Evolutionary conservation across 64 coral and sea anemone species (phyloP).

Genomic region (Orbicella faveolata): DNA sequence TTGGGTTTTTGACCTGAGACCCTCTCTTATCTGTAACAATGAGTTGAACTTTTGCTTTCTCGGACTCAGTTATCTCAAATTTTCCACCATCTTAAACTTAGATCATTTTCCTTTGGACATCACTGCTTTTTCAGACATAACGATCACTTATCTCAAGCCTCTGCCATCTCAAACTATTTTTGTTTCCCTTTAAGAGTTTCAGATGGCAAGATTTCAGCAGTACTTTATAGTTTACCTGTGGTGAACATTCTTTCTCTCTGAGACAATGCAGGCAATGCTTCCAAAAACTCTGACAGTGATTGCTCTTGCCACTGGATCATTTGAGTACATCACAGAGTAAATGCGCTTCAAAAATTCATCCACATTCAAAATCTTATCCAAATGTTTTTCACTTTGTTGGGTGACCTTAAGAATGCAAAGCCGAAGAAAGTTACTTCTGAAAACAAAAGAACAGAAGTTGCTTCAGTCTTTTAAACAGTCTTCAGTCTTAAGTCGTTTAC

Average conservation of each 20-base stretch:
- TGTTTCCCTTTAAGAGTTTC: too few relatives aligned
- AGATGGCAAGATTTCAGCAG: background rate
- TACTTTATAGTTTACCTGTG: constrained; percentile 62
- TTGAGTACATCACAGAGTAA: constrained; percentile 95
- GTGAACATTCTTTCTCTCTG: constrained; percentile 96
- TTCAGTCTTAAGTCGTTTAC: too few relatives aligned
- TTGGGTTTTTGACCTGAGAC: too few relatives aligned
- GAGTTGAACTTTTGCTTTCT: too few relatives aligned
- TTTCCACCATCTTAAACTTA: too few relatives aligned
- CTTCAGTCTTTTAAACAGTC: too few relatives aligned
- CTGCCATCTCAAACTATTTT: too few relatives aligned
- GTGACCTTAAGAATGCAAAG: constrained; percentile 95
- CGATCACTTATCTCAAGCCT: too few relatives aligned
- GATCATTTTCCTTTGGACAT: too few relatives aligned
- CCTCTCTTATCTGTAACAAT: too few relatives aligned
- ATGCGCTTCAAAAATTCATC: constrained; percentile 96
- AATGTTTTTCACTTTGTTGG: constrained; percentile 94
- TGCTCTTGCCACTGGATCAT: constrained; percentile 97
- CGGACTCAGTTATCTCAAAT: too few relatives aligned
- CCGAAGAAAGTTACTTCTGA: constrained; percentile 93
- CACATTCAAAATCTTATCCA: constrained; percentile 95
- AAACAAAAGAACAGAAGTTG: constrained; percentile 8
- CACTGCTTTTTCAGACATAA: too few relatives aligned
- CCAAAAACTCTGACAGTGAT: constrained; percentile 98
- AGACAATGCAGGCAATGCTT: constrained; percentile 90